phyloP scores from a whole-genome alignment of 1,140 invertebrate genomes.

The Cyclargus thomasi region DNA sequence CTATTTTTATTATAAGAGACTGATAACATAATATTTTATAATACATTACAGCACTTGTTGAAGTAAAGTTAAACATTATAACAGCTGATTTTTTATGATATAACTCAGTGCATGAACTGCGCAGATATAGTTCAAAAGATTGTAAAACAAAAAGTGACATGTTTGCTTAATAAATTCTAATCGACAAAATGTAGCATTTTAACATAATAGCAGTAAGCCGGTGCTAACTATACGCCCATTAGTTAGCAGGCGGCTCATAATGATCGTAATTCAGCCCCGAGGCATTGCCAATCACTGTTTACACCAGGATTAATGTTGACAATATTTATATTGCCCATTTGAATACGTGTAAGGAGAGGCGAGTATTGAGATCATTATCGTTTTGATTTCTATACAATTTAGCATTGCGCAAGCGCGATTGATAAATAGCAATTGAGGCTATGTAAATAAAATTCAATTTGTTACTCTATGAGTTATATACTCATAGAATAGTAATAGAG shows the following conservation, averaged over 20 bases:
- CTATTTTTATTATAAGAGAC: no score
- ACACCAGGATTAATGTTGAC: background rate
- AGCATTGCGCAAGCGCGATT: background rate
- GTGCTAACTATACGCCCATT: background rate
- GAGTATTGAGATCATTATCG: background rate
- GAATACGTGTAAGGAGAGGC: background rate
- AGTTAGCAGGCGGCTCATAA: background rate
- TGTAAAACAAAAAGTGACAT: no score
- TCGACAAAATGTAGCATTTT: background rate
- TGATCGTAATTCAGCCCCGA: background rate
- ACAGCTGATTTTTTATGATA: no score
- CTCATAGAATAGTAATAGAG: no score
- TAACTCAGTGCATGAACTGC: no score
- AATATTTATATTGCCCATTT: background rate
- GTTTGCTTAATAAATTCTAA: background rate
- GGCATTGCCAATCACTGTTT: background rate
- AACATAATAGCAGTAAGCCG: background rate
- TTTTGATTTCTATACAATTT: conserved; percentile 1
- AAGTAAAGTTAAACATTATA: no score
- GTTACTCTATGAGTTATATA: background rate
- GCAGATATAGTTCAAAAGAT: no score
- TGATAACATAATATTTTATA: no score
- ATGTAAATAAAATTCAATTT: background rate
- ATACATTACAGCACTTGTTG: no score
- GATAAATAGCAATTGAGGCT: background rate